These are phyloP conservation scores for Dendrolimus kikuchii DNA, from an alignment of 1,140 invertebrate genomes.

Conservation along the genomic window DNA sequence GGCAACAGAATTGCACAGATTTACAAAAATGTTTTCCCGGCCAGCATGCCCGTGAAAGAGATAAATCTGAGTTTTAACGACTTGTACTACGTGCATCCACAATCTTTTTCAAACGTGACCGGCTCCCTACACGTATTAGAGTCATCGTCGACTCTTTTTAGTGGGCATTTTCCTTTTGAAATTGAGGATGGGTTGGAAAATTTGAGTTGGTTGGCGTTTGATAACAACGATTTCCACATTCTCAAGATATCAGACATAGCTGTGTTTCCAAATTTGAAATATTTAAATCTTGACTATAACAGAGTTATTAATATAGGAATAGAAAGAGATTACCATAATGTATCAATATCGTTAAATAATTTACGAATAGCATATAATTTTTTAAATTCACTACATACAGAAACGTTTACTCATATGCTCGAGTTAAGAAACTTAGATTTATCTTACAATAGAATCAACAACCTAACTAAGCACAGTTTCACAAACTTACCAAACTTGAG, in stretches of 20 bases:
- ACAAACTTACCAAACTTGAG: conserved; percentile 77
- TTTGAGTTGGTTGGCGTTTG: conserved; percentile 88
- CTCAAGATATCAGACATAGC: conserved; percentile 77
- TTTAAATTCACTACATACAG: conserved; percentile 73
- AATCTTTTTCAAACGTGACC: conserved; percentile 83
- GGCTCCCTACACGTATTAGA: conserved; percentile 84
- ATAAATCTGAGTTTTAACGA: conserved; percentile 92
- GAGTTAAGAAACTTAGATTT: conserved; percentile 81
- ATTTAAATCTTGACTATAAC: conserved; percentile 91
- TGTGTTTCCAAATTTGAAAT: conserved; percentile 80
- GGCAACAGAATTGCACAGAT: conserved; percentile 89
- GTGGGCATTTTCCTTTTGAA: conserved; percentile 83
- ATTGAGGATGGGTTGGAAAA: conserved; percentile 77
- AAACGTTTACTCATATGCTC: conserved; percentile 77
- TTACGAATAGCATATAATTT: conserved; percentile 84
- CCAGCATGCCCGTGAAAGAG: conserved; percentile 81
- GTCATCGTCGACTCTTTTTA: conserved; percentile 87
- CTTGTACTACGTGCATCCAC: conserved; percentile 81
- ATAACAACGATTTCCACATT: conserved; percentile 88
- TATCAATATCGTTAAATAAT: conserved; percentile 84
- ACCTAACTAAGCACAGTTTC: conserved; percentile 74
- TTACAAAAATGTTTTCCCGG: conserved; percentile 80
- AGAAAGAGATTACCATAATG: conserved; percentile 77
- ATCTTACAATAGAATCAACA: conserved; percentile 80
- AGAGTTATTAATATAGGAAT: conserved; percentile 76